Evolutionary conservation across 2,797 vertebrate species (phyloP).

Genomic region (Pangasius krempfi): DNA sequence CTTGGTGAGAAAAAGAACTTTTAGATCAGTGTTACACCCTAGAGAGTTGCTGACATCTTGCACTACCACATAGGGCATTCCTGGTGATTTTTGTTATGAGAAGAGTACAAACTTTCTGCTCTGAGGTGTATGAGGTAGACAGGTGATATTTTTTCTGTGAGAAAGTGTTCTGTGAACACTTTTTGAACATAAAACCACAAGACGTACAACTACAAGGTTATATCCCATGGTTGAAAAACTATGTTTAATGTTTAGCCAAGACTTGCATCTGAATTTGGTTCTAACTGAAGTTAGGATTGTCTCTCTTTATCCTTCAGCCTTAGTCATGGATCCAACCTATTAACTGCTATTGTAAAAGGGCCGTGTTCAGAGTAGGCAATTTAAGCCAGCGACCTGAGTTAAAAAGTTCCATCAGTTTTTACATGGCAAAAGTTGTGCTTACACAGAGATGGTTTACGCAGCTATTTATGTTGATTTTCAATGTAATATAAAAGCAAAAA

Average conservation of each 20-base stretch:
- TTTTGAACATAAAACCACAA: not conserved
- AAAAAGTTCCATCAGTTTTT: not conserved
- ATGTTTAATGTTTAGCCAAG: not conserved
- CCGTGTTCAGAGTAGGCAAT: not conserved
- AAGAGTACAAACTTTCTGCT: not conserved
- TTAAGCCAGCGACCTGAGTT: not conserved
- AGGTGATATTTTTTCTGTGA: not conserved
- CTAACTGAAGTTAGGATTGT: not conserved
- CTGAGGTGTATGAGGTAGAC: not conserved
- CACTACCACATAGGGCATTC: slow-evolving; percentile 65
- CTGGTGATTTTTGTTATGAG: slow-evolving; percentile 73
- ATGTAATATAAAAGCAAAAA: not conserved
- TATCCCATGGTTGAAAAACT: not conserved
- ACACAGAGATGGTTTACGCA: not conserved
- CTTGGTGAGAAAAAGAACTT: slow-evolving; percentile 75
- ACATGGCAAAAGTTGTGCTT: not conserved
- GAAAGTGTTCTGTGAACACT: too few relatives aligned
- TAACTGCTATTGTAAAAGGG: not conserved
- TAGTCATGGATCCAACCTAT: not conserved
- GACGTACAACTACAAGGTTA: not conserved
- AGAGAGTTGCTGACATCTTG: slow-evolving; percentile 79
- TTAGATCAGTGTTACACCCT: slow-evolving; percentile 85
- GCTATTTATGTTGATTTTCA: not conserved
- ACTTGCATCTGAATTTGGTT: not conserved
- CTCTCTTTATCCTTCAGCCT: not conserved